These are phyloP conservation scores for Monopterus albus DNA, from an alignment of 2,113 vertebrate species.

Conservation along the genomic window DNA sequence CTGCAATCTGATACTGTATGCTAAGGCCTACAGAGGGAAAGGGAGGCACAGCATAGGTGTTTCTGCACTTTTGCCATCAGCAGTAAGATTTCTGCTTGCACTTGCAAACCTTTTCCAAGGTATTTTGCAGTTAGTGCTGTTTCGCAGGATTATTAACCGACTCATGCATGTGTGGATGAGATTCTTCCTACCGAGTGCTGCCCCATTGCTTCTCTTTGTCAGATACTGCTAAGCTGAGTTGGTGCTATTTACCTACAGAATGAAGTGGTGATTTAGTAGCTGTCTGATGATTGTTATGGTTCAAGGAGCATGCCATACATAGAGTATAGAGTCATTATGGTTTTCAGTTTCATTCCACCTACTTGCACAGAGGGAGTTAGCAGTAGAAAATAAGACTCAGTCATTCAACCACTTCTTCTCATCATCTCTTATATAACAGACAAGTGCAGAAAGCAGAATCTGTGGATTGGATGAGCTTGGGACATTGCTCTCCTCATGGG, in stretches of 20 bases:
- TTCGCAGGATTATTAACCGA: background rate
- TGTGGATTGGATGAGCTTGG: slow-evolving; percentile 2
- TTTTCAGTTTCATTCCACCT: background rate
- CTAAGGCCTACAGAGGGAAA: background rate
- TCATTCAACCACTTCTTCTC: background rate
- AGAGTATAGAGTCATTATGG: background rate
- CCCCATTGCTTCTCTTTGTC: slow-evolving; percentile 11
- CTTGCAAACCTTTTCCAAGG: background rate
- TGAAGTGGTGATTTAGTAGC: slow-evolving; percentile 25
- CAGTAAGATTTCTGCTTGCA: background rate
- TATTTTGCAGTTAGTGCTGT: background rate
- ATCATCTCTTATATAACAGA: background rate
- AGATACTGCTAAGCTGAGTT: background rate
- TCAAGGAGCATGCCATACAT: background rate
- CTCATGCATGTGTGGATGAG: background rate
- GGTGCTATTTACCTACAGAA: slow-evolving; percentile 16
- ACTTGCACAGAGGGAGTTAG: background rate
- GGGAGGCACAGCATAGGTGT: too few species aligned
- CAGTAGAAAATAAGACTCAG: background rate
- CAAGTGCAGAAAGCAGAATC: background rate
- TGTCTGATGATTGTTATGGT: slow-evolving; percentile 6
- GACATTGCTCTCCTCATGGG: slow-evolving; percentile 19
- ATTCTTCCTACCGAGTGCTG: slow-evolving; percentile 35
- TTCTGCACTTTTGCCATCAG: background rate
- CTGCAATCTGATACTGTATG: background rate